Base-by-base conservation (phyloP, 2,888 invertebrate species). In the Drosophila colorata region DNA sequence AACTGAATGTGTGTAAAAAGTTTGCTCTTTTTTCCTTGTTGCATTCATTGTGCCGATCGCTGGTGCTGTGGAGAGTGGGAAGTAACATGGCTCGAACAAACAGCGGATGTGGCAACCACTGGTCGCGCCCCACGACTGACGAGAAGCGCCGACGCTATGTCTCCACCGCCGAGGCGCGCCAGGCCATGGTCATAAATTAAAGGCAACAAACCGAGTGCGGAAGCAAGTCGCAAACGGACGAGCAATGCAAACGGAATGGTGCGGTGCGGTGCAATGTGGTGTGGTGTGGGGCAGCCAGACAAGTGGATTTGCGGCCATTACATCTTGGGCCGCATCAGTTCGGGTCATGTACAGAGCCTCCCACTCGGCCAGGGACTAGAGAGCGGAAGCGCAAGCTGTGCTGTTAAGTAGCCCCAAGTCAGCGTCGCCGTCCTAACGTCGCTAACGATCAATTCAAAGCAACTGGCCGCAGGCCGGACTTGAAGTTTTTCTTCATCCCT, bases 301-400 rank as follows among this genome's bases (percentile, higher is more conserved):
- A 80, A 86, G 74, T 84, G 84, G 83, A 80, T 83, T 86, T 86
- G 80, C 76, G 81, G 69, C 74, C 81, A 87, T 86, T 84, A 66
- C 79, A 83, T 83, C 86, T 82, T 85, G 77, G 65, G 18, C 44
- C 31, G 33, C 53, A 14, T 8, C 55, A 11, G 6, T 18, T 59
- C 66, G 67, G 43, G 55, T 46, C 55, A 38, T 44, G 37, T 31
- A 49, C 61, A 20, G 46, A 38, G 67, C 28, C 40, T 47, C 7
- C 13, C 20, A 23, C 25, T 23, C 33, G 23, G 33, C 31, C 37
- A 51, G 52, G 25, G 51, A 46, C 52, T 60, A 56, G 16, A 55
- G 31, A 46, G 61, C 86, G 87, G 87, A 83, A 81, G 49, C 57
- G 58, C 87, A 74, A 83, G 84, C 87, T 87, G 83, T 74, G 69